Evolutionary conservation across 2,888 invertebrate genomes (phyloP), one percentile per base, ranked within the genome.

Genomic region (Cheilosia vernalis): DNA sequence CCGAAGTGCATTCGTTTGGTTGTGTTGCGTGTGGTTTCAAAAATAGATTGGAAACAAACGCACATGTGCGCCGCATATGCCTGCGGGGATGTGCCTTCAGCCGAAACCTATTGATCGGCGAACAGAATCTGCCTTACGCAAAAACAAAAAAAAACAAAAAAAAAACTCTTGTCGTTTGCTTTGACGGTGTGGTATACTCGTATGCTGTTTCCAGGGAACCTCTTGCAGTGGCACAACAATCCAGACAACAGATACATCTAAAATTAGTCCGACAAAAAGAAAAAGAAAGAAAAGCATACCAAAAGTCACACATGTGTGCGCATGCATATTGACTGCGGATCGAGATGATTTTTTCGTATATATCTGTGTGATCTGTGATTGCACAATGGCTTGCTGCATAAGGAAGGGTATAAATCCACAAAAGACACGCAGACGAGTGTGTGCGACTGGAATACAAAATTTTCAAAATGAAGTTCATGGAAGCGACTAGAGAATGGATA

Each of bases 381-480:
- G 78, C 83, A 83, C 83, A 83, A 72, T 67, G 77, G 64, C 30
- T 10, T 21, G 47, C 17, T 17, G 17, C 19, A 17, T n/a, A 47
- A 37, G 47, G 61, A 24, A 47, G 24, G 40, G 47, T 21, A 56
- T 33, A n/a, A 56, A 73, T 73, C 42, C 55, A 74, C 73, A 33
- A 60, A 60, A 40, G 42, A 42, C 21, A 30, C 27, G 21, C 37
- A 42, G 73, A 60, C 9, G 30, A 30, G 9, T 30, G 30, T 30
- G 58, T 67, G 81, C 56, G 85, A 72, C 81, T 81, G 85, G 85
- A 85, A 85, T 81, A 81, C 56, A 30, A 67, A 81, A 77, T 60
- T 69, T 19, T 42, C 44, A 19, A 61, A 56, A 37, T 78, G 73
- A 79, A 83, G 83, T 73, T 83, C 83, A 73, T 66, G 64, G 60